These are phyloP conservation scores for Delichon dasypus DNA, from an alignment of 2,797 vertebrate genomes.

Conservation along the genomic window DNA sequence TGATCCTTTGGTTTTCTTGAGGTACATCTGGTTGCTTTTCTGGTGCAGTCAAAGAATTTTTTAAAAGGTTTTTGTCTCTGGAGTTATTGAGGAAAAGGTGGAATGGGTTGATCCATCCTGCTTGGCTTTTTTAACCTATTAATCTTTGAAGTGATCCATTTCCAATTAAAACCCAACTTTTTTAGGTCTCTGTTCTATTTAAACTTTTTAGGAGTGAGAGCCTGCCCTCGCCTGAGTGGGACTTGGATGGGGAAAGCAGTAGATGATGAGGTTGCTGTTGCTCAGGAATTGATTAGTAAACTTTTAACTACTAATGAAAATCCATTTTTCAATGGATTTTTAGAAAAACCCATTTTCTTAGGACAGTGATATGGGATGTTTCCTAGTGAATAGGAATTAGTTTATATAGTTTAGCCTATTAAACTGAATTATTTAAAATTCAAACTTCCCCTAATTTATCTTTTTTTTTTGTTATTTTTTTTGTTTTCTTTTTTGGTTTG, in stretches of 20 bases:
- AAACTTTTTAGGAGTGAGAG: neutral
- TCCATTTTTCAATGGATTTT: conserved; percentile 63
- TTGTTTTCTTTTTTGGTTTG: neutral
- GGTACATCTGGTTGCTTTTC: conserved; percentile 8
- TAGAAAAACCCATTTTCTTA: conserved; percentile 47
- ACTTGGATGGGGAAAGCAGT: conserved; percentile 31
- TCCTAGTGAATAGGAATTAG: conserved; percentile 66
- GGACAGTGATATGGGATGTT: conserved; percentile 53
- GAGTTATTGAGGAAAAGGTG: conserved; percentile 10
- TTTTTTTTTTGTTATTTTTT: neutral
- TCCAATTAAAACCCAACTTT: neutral
- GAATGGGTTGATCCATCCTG: conserved; percentile 11
- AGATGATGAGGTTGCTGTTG: conserved; percentile 59
- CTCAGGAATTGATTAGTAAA: conserved; percentile 75
- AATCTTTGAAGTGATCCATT: neutral
- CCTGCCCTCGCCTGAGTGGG: conserved; percentile 44
- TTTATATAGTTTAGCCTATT: conserved; percentile 66
- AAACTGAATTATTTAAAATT: conserved; percentile 70
- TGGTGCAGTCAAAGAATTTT: neutral
- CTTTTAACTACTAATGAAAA: conserved; percentile 66
- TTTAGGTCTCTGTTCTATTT: conserved; percentile 50
- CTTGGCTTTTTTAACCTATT: conserved; percentile 20
- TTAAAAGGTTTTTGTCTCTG: neutral
- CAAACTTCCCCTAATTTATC: conserved; percentile 58
- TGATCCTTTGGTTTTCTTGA: neutral